phyloP scores from a whole-genome alignment of 2,888 invertebrate genomes.

The Rotaria sp. region DNA sequence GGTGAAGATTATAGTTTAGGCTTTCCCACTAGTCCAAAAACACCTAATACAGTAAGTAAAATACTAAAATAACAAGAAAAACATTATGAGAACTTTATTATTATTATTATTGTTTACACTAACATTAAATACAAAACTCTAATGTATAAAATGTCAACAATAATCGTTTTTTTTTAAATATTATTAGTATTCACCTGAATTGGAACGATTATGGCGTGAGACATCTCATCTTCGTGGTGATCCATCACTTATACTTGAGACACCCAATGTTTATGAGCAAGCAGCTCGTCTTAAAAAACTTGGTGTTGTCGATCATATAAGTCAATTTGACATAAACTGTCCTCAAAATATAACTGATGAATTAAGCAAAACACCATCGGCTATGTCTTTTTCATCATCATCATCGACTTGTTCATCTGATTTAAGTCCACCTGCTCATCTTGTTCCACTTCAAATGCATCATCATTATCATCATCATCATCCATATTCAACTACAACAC shows the following conservation, averaged over 20 bases:
- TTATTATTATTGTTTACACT: too few species aligned
- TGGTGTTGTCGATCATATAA: neutral
- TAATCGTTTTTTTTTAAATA: neutral
- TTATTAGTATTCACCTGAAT: conserved; percentile 9
- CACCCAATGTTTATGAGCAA: conserved; percentile 22
- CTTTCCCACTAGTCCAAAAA: neutral
- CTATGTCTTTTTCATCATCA: neutral
- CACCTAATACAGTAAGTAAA: conserved; percentile 3
- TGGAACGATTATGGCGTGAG: conserved; percentile 5
- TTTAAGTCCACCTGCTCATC: neutral
- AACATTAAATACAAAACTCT: too few species aligned
- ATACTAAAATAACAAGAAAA: neutral
- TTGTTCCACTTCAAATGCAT: neutral
- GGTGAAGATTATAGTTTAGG: neutral
- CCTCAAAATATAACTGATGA: neutral
- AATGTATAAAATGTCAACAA: too few species aligned
- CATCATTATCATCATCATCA: neutral
- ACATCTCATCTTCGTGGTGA: conserved; percentile 17
- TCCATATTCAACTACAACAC: neutral
- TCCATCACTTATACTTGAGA: conserved; percentile 21
- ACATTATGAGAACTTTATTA: neutral
- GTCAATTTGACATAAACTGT: neutral
- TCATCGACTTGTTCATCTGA: neutral
- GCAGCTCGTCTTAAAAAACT: neutral
- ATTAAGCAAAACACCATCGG: neutral